A percentile compares a stretch with the other conserved stretches of the same genome.
These are phyloP conservation scores for Spermophilus dauricus DNA, from an alignment of 2,113 vertebrate species.

Conservation along the genomic window DNA sequence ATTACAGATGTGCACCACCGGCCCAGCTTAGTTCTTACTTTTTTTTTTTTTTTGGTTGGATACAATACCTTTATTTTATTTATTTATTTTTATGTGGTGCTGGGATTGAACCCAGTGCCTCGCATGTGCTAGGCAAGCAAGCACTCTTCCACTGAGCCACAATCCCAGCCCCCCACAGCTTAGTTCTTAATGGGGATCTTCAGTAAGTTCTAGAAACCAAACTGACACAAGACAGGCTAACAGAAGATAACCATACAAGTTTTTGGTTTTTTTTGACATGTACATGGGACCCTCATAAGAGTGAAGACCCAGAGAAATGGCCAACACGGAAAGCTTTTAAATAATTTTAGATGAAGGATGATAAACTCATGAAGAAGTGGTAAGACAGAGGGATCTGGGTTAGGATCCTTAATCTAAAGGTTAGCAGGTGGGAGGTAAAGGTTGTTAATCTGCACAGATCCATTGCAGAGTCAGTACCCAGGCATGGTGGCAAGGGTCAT, in stretches of 20 bases:
- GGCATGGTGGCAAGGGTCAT: not conserved
- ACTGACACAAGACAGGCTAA: not conserved
- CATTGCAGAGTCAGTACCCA: not conserved
- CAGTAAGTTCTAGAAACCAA: not conserved
- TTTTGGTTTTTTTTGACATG: not conserved
- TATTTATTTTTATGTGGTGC: too few species aligned
- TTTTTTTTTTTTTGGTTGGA: too few species aligned
- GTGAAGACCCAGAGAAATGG: not conserved
- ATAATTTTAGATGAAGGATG: not conserved
- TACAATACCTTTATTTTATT: too few species aligned
- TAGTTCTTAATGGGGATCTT: not conserved
- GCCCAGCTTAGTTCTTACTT: too few species aligned
- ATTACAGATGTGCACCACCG: too few species aligned
- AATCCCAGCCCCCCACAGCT: not conserved
- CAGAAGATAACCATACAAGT: not conserved
- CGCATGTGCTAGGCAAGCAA: too few species aligned
- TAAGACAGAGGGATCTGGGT: too few species aligned
- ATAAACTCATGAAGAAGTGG: not conserved
- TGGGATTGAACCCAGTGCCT: not conserved
- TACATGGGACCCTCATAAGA: not conserved
- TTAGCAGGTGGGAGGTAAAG: fast-evolving
- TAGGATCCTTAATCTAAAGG: not conserved
- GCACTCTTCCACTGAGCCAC: too few species aligned
- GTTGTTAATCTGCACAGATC: not conserved
- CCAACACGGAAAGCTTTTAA: too few species aligned